Percentiles rank a stretch among this genome's conserved stretches.
These are phyloP conservation scores for Ara ararauna DNA, from an alignment of 2,797 vertebrate genomes.

Conservation along the genomic window DNA sequence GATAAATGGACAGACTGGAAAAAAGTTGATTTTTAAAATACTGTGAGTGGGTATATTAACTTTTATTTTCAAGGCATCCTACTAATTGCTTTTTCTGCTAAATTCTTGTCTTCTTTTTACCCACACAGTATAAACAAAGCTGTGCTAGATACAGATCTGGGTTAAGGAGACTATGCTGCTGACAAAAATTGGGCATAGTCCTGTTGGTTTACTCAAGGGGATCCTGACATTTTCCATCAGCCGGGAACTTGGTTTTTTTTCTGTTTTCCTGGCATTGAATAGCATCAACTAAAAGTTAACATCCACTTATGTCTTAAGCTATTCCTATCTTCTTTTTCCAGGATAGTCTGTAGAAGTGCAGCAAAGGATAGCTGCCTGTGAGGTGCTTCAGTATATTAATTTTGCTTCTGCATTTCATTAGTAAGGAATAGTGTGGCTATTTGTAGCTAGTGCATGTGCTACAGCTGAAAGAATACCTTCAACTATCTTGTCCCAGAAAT, in stretches of 20 bases:
- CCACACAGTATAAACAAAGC: neutral
- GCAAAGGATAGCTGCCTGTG: neutral
- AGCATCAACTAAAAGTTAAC: neutral
- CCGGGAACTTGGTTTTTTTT: neutral
- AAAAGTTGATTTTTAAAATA: neutral
- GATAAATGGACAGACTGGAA: neutral
- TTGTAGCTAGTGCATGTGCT: neutral
- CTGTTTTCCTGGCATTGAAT: neutral
- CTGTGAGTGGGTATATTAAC: neutral
- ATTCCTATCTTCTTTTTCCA: neutral
- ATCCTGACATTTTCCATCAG: neutral
- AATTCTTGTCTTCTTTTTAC: neutral
- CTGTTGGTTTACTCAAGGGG: neutral
- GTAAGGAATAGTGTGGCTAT: neutral
- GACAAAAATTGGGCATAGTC: neutral
- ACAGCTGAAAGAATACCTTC: neutral
- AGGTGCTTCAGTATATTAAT: neutral
- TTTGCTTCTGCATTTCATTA: neutral
- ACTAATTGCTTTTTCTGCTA: neutral
- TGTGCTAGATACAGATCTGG: neutral
- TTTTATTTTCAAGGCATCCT: neutral
- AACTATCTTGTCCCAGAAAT: neutral
- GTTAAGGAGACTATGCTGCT: neutral
- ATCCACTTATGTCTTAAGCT: neutral
- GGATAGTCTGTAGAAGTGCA: neutral